A percentile compares a stretch with the other conserved stretches of the same genome.
Conservation (phyloP, 2,888 invertebrate genomes). For the Melitaea athalia region DNA sequence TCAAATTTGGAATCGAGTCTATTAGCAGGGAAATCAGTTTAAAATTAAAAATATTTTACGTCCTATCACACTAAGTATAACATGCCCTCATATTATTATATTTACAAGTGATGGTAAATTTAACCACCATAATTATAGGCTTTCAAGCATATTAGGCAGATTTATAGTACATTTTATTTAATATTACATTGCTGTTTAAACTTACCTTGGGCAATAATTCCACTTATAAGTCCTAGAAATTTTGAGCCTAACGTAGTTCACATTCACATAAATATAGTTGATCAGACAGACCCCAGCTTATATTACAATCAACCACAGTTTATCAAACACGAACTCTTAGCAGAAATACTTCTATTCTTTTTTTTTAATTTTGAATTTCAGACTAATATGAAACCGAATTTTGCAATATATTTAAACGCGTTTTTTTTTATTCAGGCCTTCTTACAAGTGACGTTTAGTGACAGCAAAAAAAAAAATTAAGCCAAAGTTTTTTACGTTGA, state of each 20-base stretch:
- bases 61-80: not conserved
- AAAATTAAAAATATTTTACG: constrained; percentile 15
- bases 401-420: too few species aligned
- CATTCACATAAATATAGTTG: not conserved
- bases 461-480: constrained; percentile 36
- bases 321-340: constrained; percentile 28
- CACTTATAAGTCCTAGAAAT: not conserved
- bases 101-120: constrained; percentile 23
- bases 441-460: not conserved
- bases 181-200: constrained; percentile 27
- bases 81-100: not conserved
- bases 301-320: constrained; percentile 41
- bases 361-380: not conserved
- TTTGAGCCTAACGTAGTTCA: not conserved
- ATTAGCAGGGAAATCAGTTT: constrained; percentile 8
- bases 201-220: constrained; percentile 19
- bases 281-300: not conserved
- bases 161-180: not conserved
- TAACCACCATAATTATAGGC: constrained; percentile 29
- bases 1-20: constrained; percentile 50
- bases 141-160: not conserved
- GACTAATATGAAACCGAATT: not conserved
- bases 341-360: not conserved
- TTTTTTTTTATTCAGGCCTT: constrained; percentile 9
- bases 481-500: constrained; percentile 24